Base-by-base conservation (phyloP, 2,113 vertebrate species). In the Coryphaenoides rupestris region DNA sequence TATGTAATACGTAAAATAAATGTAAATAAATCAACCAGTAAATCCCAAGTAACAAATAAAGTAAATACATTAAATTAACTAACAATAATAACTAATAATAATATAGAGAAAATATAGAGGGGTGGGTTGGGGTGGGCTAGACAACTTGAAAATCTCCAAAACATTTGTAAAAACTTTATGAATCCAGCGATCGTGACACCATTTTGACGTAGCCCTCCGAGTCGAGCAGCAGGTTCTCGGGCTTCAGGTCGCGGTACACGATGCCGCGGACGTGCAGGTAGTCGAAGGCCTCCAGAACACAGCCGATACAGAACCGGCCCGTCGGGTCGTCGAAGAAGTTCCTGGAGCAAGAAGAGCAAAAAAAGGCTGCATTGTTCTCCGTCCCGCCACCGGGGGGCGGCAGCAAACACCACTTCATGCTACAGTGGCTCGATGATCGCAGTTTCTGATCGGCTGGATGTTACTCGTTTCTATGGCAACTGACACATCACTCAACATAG, bases 211-310 rank as follows among this genome's bases (percentile, higher is more conserved):
- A 92, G 57, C 90, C 90, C 24, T 86, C 75, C 19, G 75, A 62
- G 60, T 91, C 88, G 23, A 92, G 77, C 1, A 92, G 79, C 40
- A 92, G 84, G 70, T 92, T 92, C 73, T 92, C 91, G 40, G 91
- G 91, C 70, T 92, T 92, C 59, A 92, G 81, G 72, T 92, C 91
- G 67, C 91, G 79, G 66, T 91, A 92, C 60, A 91, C 60, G 15
- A 91, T 81, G 23, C 89, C 89, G 70, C 71, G 72, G 26, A 75
- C 63, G 64, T 92, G 91, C 19, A 92, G 87, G 60, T 91, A 90
- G 60, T 90, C 89, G 58, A 92, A 91, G 12, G 89, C 91, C 73
- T 92, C 91, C 58, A 89, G 67, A 53, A 90, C 90, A 77, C 91
- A 92, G 28, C 88, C 81, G 19, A 77, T 88, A 28, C 91, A 92